Percentiles rank a stretch among this genome's conserved stretches.
These are phyloP conservation scores for Aelia acuminata DNA, from an alignment of 2,888 invertebrate genomes.

Conservation along the genomic window DNA sequence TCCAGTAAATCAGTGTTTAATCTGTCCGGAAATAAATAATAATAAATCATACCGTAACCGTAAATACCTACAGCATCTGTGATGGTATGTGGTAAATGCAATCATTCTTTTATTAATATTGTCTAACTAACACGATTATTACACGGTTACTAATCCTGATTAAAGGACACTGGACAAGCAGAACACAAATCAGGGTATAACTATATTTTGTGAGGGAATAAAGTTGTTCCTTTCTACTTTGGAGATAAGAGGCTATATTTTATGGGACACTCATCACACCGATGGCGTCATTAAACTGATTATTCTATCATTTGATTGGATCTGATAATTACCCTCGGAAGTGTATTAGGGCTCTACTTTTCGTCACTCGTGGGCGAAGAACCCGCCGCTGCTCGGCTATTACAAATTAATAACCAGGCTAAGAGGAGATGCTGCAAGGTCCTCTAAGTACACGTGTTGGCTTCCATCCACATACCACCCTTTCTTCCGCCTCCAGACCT, in stretches of 20 bases:
- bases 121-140: too few relatives aligned
- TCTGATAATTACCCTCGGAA: not conserved
- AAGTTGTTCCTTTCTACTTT: not conserved
- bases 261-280: not conserved
- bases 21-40: too few relatives aligned
- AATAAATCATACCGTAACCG: too few relatives aligned
- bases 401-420: not conserved
- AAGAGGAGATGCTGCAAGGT: not conserved
- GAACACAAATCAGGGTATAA: too few relatives aligned
- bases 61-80: too few relatives aligned
- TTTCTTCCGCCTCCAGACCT: slow-evolving; percentile 23
- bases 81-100: too few relatives aligned
- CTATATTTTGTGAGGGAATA: not conserved
- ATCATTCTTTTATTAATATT: too few relatives aligned
- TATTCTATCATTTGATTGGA: slow-evolving; percentile 38
- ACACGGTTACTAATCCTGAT: too few relatives aligned
- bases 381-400: not conserved
- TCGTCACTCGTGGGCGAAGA: not conserved
- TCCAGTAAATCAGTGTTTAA: too few relatives aligned
- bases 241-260: not conserved
- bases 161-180: too few relatives aligned
- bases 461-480: slow-evolving; percentile 27
- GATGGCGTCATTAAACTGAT: not conserved
- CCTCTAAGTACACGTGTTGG: slow-evolving; percentile 12
- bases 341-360: not conserved